These are phyloP conservation scores for Cheilinus undulatus DNA, from an alignment of 2,113 vertebrate species.

Conservation along the genomic window DNA sequence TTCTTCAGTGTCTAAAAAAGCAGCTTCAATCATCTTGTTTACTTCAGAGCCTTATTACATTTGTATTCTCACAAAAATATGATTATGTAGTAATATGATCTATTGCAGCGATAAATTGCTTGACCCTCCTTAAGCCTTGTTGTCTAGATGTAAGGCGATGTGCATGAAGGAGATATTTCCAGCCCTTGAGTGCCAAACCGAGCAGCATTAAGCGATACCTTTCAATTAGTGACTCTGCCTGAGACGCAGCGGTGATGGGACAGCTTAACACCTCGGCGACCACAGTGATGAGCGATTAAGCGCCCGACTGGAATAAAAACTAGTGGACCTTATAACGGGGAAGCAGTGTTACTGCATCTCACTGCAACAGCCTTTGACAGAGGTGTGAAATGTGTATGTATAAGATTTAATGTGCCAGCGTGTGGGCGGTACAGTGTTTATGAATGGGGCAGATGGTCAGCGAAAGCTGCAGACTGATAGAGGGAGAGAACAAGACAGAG, in stretches of 20 bases:
- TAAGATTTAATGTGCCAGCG: constrained; percentile 14
- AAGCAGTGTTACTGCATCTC: constrained; percentile 19
- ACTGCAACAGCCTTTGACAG: constrained; percentile 14
- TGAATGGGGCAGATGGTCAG: constrained; percentile 6
- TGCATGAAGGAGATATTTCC: constrained; percentile 27
- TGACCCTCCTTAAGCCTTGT: neutral
- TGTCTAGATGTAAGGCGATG: constrained; percentile 4
- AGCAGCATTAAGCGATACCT: constrained; percentile 40
- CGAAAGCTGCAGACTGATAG: constrained; percentile 1
- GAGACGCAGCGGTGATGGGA: constrained; percentile 11
- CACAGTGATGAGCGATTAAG: constrained; percentile 43
- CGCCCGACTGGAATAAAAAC: constrained; percentile 34
- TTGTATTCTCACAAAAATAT: neutral
- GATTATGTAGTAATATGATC: neutral
- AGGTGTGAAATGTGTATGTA: constrained; percentile 30
- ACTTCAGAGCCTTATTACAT: neutral
- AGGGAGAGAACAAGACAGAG: constrained; percentile 16
- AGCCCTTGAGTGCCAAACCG: constrained; percentile 38
- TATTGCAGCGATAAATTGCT: neutral
- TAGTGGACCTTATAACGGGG: constrained; percentile 39
- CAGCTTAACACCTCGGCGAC: constrained; percentile 36
- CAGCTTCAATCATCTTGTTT: too few relatives aligned
- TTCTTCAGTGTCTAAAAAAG: too few relatives aligned
- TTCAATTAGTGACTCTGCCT: constrained; percentile 54
- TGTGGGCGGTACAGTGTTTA: constrained; percentile 4